Evolutionary conservation across 2,797 vertebrate genomes (phyloP).

Genomic region (Phoxinus dragarum): DNA sequence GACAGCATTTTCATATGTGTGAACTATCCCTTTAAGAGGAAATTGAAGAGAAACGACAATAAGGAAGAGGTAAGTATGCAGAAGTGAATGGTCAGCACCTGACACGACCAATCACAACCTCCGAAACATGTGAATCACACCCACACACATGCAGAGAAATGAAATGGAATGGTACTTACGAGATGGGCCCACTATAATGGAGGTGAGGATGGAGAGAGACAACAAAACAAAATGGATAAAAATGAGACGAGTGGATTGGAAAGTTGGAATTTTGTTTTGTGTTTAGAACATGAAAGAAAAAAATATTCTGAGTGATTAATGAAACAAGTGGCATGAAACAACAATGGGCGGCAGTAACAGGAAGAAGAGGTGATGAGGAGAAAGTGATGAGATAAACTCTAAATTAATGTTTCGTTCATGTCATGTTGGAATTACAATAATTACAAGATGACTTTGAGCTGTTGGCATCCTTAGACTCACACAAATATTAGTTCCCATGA

Average conservation of each 20-base stretch:
- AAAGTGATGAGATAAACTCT: conserved; percentile 19
- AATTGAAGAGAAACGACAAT: not conserved
- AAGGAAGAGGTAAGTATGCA: not conserved
- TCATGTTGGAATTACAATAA: conserved; percentile 31
- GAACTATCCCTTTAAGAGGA: not conserved
- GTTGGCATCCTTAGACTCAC: not conserved
- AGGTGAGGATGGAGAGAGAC: conserved; percentile 54
- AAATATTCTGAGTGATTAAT: conserved; percentile 37
- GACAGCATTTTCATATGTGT: not conserved
- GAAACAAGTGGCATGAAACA: conserved; percentile 24
- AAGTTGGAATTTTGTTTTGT: conserved; percentile 39
- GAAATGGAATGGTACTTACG: conserved; percentile 88
- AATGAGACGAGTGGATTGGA: conserved; percentile 62
- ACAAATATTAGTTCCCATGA: conserved; percentile 13
- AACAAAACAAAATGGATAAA: conserved; percentile 62
- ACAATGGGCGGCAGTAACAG: not conserved
- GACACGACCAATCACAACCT: conserved; percentile 49
- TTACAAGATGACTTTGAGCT: conserved; percentile 7
- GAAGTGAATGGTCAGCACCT: conserved; percentile 15
- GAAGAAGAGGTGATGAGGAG: not conserved
- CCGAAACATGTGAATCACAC: conserved; percentile 37
- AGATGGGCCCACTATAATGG: conserved; percentile 79
- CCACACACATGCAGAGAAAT: conserved; percentile 65
- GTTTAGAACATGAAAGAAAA: conserved; percentile 35
- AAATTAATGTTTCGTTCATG: conserved; percentile 7